phyloP scores from a whole-genome alignment of 1,140 invertebrate species.

The Lepeophtheirus salmonis region DNA sequence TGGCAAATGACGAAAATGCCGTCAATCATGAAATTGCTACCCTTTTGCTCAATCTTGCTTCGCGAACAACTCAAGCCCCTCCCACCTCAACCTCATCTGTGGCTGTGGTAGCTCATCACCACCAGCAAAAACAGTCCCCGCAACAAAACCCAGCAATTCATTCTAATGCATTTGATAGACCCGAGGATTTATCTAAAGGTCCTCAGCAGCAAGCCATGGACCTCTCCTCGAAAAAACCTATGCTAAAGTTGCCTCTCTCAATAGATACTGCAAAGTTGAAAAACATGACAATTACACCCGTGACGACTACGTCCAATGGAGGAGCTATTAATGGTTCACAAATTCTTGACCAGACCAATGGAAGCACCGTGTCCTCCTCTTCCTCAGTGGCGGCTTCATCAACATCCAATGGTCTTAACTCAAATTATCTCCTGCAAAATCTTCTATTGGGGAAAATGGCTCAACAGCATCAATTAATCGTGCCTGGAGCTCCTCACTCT shows the following conservation, averaged over 20 bases:
- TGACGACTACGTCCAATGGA: not conserved
- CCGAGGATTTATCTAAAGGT: not conserved
- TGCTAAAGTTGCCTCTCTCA: not conserved
- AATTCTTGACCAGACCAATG: not conserved
- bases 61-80: not conserved
- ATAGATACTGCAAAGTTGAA: not conserved
- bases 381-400: not conserved
- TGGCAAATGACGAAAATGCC: conserved; percentile 14
- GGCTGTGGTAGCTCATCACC: not conserved
- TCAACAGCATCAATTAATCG: conserved; percentile 5
- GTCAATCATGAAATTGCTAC: conserved; percentile 17
- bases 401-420: not conserved
- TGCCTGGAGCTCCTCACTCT: not conserved
- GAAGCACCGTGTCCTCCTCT: not conserved
- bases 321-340: no score
- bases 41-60: conserved; percentile 13
- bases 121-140: not conserved
- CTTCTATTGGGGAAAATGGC: conserved; percentile 16
- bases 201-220: not conserved
- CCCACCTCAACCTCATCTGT: not conserved
- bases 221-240: not conserved
- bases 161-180: no score
- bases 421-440: conserved; percentile 17
- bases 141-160: no score
- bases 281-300: not conserved